Percentiles rank a stretch among this genome's conserved stretches.
Conservation (phyloP, 2,113 vertebrate genomes). For the Petromus typicus region DNA sequence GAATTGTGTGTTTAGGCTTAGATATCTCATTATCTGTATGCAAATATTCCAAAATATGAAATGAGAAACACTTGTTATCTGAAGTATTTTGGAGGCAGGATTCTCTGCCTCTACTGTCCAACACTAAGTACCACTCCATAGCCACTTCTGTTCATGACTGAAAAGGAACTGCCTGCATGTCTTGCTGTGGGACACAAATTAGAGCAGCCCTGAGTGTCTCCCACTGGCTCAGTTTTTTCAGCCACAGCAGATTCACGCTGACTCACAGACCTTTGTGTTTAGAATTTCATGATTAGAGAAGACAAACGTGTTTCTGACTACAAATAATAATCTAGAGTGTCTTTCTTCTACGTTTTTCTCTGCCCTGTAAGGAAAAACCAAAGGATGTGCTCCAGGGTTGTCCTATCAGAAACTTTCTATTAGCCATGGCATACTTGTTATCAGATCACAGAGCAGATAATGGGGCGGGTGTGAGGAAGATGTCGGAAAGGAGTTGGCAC, state of each 20-base stretch:
- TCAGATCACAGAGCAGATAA: not conserved
- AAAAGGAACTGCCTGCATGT: constrained; percentile 36
- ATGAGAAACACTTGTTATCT: not conserved
- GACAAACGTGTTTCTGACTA: not conserved
- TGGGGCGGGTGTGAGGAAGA: not conserved
- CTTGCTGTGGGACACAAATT: not conserved
- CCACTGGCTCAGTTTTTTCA: constrained; percentile 49
- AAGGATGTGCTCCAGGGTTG: not conserved
- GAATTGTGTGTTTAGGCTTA: not conserved
- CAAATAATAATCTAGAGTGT: not conserved
- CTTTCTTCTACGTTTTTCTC: not conserved
- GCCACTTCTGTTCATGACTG: not conserved
- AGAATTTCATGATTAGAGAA: constrained; percentile 53
- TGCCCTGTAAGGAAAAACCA: not conserved
- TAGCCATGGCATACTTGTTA: not conserved
- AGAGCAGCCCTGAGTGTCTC: not conserved
- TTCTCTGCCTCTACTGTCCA: not conserved
- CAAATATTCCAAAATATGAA: not conserved
- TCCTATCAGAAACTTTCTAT: not conserved
- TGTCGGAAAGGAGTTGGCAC: not conserved
- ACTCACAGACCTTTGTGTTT: constrained; percentile 14
- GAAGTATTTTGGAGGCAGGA: not conserved
- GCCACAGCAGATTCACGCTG: not conserved
- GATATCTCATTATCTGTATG: not conserved
- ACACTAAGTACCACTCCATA: not conserved